Conservation (phyloP, 2,888 invertebrate genomes). For the Conchocele bisecta region DNA sequence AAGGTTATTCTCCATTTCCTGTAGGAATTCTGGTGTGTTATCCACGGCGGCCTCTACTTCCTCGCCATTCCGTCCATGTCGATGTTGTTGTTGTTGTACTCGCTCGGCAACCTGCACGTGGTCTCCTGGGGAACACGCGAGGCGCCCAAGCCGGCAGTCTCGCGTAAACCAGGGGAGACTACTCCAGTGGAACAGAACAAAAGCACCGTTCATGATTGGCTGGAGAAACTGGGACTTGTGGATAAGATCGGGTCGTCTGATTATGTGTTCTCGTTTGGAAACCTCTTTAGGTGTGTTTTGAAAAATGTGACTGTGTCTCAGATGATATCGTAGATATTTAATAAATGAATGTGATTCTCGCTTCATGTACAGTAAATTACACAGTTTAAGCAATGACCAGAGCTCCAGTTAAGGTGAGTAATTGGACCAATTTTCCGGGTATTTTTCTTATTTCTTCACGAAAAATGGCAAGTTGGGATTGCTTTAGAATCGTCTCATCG, state of each 20-base stretch:
- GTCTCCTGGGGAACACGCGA: conserved; percentile 98
- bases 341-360: too few relatives aligned
- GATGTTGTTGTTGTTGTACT: conserved; percentile 94
- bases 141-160: conserved; percentile 79
- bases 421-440: too few relatives aligned
- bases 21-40: conserved; percentile 86
- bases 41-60: conserved; percentile 90
- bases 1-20: too few relatives aligned
- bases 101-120: conserved; percentile 95
- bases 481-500: too few relatives aligned
- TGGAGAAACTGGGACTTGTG: conserved; percentile 56
- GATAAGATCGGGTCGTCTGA: conserved; percentile 59
- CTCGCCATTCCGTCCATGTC: conserved; percentile 98
- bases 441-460: too few relatives aligned
- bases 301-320: not conserved
- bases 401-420: too few relatives aligned
- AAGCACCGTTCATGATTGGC: conserved; percentile 57
- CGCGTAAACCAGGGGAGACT: conserved; percentile 38
- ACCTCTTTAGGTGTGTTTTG: conserved; percentile 62
- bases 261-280: conserved; percentile 73
- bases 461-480: too few relatives aligned
- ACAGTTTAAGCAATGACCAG: too few relatives aligned
- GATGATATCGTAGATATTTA: too few relatives aligned
- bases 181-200: conserved; percentile 34
- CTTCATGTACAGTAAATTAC: too few relatives aligned